A percentile compares a stretch with the other conserved stretches of the same genome.
These are phyloP conservation scores for Drymodes brunneopygia DNA, from an alignment of 2,113 vertebrate species.

Conservation along the genomic window DNA sequence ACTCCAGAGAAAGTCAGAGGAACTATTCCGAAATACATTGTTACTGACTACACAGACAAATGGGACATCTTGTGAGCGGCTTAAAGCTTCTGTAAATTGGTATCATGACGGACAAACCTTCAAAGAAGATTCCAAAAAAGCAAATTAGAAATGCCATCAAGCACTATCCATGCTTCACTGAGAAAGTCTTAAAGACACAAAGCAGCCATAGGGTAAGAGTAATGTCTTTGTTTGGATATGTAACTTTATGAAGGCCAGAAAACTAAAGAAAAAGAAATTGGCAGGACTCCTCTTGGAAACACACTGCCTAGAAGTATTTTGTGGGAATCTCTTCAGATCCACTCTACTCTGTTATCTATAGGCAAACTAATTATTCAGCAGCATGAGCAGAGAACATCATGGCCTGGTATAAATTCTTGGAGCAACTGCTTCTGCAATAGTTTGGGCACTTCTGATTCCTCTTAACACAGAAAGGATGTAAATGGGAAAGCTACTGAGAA, in stretches of 20 bases:
- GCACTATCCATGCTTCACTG: not conserved
- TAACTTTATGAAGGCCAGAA: not conserved
- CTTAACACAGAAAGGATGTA: not conserved
- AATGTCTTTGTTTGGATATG: not conserved
- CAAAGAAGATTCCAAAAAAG: not conserved
- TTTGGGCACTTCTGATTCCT: not conserved
- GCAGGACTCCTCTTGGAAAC: not conserved
- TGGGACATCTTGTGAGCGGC: accelerated
- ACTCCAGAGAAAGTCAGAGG: not conserved
- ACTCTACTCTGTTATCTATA: not conserved
- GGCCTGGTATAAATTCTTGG: not conserved
- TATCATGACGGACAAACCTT: not conserved
- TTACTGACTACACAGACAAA: not conserved
- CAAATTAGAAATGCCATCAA: not conserved
- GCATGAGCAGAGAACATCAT: not conserved
- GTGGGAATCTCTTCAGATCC: not conserved
- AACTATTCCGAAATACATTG: not conserved
- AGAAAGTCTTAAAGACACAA: not conserved
- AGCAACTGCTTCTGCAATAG: not conserved
- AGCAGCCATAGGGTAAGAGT: not conserved
- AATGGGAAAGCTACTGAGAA: not conserved
- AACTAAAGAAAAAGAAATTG: not conserved
- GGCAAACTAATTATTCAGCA: not conserved
- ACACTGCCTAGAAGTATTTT: not conserved
- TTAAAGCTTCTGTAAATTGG: not conserved